Conservation (phyloP, 2,888 invertebrate species). For the Stenurella melanura region DNA sequence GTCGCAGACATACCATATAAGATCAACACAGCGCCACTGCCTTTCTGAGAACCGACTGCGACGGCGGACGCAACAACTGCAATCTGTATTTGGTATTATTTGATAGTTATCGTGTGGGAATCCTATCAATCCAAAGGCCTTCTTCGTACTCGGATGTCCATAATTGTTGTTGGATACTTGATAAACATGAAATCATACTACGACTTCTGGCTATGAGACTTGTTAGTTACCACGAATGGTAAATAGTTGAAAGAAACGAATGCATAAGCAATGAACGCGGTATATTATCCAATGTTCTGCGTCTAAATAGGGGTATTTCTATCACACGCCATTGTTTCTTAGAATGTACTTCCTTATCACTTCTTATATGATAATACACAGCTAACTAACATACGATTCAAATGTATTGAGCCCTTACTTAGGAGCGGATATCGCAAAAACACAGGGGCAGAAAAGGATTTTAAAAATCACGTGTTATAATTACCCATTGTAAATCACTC, state of each 20-base stretch:
- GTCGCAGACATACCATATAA: conserved; percentile 68
- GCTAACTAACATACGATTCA: too few relatives aligned
- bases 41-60: conserved; percentile 64
- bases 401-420: too few relatives aligned
- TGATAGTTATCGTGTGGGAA: conserved; percentile 72
- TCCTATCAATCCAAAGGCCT: conserved; percentile 62
- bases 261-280: background rate
- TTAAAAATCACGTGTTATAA: too few relatives aligned
- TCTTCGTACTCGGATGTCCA: conserved; percentile 50
- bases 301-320: conserved; percentile 4
- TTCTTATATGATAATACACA: background rate
- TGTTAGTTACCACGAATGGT: conserved; percentile 39
- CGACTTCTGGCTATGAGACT: conserved; percentile 25
- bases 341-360: background rate
- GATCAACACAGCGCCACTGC: conserved; percentile 63
- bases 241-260: conserved; percentile 27
- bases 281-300: conserved; percentile 13
- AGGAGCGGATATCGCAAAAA: too few relatives aligned
- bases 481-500: too few relatives aligned
- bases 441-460: too few relatives aligned
- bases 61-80: conserved; percentile 50
- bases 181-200: conserved; percentile 53
- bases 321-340: background rate
- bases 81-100: conserved; percentile 71
- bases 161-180: conserved; percentile 54